A percentile compares a stretch with the other conserved stretches of the same genome.
Evolutionary conservation across 2,797 vertebrate genomes (phyloP).

Genomic region (Huso huso): DNA sequence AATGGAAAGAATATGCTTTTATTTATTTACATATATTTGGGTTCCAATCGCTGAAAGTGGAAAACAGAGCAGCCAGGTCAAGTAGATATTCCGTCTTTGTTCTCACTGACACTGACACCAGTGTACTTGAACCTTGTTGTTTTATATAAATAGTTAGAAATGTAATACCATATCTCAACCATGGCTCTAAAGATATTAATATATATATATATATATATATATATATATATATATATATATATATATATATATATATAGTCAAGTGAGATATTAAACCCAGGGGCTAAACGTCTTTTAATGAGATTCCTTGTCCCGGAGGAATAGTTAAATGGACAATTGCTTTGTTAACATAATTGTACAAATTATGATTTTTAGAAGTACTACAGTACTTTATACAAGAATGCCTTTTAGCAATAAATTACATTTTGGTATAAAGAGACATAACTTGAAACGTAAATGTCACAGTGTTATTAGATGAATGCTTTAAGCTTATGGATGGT

Average conservation of each 20-base stretch:
- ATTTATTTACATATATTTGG: neutral
- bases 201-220: neutral
- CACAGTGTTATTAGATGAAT: constrained; percentile 46
- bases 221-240: neutral
- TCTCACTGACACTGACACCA: neutral
- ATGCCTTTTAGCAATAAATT: constrained; percentile 59
- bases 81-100: neutral
- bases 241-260: neutral
- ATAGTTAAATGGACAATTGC: constrained; percentile 26
- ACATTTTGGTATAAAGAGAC: constrained; percentile 50
- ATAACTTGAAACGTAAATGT: constrained; percentile 46
- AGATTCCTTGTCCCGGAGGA: constrained; percentile 27
- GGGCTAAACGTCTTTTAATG: constrained; percentile 17
- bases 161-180: constrained; percentile 23
- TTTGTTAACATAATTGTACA: constrained; percentile 17
- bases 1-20: no score
- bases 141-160: constrained; percentile 22
- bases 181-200: no score
- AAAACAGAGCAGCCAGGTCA: neutral
- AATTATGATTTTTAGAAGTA: constrained; percentile 7
- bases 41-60: neutral
- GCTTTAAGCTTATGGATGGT: constrained; percentile 19
- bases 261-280: constrained; percentile 9
- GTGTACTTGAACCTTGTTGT: neutral
- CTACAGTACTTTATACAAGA: constrained; percentile 52